Percentiles rank a stretch among this genome's conserved stretches.
Evolutionary conservation across 2,888 invertebrate genomes (phyloP).

Genomic region (Erpobdella octoculata): DNA sequence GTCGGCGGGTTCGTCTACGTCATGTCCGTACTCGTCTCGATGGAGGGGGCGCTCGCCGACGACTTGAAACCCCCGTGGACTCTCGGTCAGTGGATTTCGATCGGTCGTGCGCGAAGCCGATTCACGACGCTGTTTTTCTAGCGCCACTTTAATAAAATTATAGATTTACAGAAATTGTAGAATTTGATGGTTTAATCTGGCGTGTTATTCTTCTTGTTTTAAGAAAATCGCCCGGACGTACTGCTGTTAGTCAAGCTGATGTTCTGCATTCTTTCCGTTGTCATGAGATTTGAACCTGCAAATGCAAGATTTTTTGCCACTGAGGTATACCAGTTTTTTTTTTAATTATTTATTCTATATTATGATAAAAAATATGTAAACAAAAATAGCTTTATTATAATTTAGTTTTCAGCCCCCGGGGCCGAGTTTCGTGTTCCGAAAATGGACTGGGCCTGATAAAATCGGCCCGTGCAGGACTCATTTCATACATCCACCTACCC

Average conservation of each 20-base stretch:
- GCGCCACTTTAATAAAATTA: not conserved
- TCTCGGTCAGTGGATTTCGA: conserved; percentile 42
- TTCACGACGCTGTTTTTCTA: not conserved
- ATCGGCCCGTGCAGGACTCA: too few species aligned
- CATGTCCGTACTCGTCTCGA: conserved; percentile 82
- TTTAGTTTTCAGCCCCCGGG: too few species aligned
- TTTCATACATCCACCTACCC: too few species aligned
- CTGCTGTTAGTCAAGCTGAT: conserved; percentile 74
- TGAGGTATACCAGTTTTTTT: conserved; percentile 58
- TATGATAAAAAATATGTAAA: too few species aligned
- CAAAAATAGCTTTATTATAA: too few species aligned
- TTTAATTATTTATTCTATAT: too few species aligned
- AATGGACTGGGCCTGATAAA: too few species aligned
- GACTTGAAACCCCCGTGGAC: conserved; percentile 57
- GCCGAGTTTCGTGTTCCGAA: too few species aligned
- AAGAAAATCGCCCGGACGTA: conserved; percentile 58
- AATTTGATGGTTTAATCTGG: not conserved
- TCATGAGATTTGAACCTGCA: conserved; percentile 97
- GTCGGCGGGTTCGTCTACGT: conserved; percentile 96
- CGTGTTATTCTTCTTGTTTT: not conserved
- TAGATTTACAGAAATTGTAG: not conserved
- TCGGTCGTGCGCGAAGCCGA: too few species aligned
- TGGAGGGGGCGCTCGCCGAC: conserved; percentile 63
- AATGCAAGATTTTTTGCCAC: conserved; percentile 96
- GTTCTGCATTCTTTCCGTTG: conserved; percentile 87